phyloP scores from a whole-genome alignment of 2,113 vertebrate genomes.

The Canis aureus region DNA sequence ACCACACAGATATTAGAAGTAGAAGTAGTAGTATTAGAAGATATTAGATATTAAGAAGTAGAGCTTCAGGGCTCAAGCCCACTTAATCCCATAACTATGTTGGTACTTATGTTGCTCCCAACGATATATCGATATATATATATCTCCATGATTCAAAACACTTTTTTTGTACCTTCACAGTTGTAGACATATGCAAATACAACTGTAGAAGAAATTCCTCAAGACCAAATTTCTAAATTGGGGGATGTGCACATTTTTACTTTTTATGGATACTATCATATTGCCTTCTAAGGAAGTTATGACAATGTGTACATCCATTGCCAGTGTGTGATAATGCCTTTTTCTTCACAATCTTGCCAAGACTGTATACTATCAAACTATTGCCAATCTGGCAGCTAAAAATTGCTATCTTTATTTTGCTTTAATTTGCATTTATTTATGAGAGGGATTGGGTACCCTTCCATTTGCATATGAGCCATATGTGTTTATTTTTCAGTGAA shows the following conservation, averaged over 20 bases:
- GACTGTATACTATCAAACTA: slow-evolving; percentile 43
- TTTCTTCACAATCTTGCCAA: slow-evolving; percentile 48
- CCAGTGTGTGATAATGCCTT: slow-evolving; percentile 33
- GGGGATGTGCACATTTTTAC: not conserved
- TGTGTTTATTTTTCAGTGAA: slow-evolving; percentile 61
- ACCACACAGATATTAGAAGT: not conserved
- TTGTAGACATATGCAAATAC: not conserved
- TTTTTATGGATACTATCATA: slow-evolving; percentile 56
- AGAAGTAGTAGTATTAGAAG: too few relatives aligned
- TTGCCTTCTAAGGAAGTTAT: slow-evolving; percentile 46
- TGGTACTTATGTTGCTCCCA: not conserved
- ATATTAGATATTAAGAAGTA: not conserved
- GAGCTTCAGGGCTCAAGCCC: not conserved
- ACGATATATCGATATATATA: not conserved
- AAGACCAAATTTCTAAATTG: slow-evolving; percentile 52
- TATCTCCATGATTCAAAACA: not conserved
- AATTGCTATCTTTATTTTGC: slow-evolving; percentile 56
- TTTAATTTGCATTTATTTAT: slow-evolving; percentile 67
- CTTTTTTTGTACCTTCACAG: not conserved
- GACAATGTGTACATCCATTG: slow-evolving; percentile 12
- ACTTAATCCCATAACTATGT: not conserved
- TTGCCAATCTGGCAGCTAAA: slow-evolving; percentile 67
- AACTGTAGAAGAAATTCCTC: slow-evolving; percentile 29
- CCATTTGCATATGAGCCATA: slow-evolving; percentile 59
- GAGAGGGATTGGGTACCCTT: slow-evolving; percentile 37